A percentile compares a stretch with the other conserved stretches of the same genome.
These are phyloP conservation scores for Eulithis testata DNA, from an alignment of 2,888 invertebrate genomes.

Conservation along the genomic window DNA sequence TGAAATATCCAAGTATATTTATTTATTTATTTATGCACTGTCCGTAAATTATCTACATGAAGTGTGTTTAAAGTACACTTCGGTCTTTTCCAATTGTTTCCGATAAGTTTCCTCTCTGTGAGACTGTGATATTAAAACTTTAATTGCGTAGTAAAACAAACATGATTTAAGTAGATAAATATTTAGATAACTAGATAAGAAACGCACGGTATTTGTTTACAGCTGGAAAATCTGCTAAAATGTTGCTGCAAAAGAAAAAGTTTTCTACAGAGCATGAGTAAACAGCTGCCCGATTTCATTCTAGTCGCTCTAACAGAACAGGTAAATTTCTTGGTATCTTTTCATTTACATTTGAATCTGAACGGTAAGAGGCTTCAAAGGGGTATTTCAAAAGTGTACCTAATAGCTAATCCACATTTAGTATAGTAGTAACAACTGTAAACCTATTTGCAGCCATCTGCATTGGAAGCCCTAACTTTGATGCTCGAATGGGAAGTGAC, in stretches of 20 bases:
- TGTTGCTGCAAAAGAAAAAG: conserved; percentile 91
- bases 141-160: no score
- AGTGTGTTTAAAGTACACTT: no score
- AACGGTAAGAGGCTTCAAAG: no score
- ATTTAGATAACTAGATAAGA: neutral
- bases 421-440: neutral
- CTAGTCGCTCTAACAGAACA: conserved; percentile 89
- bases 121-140: no score
- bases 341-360: no score
- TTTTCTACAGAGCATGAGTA: conserved; percentile 87
- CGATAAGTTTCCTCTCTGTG: no score
- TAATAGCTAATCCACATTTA: no score
- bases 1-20: no score
- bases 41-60: no score
- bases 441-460: conserved; percentile 73
- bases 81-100: no score
- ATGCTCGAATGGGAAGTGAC: conserved; percentile 91
- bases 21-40: no score
- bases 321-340: conserved; percentile 59
- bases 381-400: neutral
- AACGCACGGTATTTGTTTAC: conserved; percentile 32
- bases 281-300: conserved; percentile 89
- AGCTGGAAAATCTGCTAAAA: conserved; percentile 86
- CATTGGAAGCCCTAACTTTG: conserved; percentile 88
- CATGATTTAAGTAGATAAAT: neutral